Evolutionary conservation across 2,113 vertebrate species (phyloP).

Genomic region (Acanthochromis polyacanthus): DNA sequence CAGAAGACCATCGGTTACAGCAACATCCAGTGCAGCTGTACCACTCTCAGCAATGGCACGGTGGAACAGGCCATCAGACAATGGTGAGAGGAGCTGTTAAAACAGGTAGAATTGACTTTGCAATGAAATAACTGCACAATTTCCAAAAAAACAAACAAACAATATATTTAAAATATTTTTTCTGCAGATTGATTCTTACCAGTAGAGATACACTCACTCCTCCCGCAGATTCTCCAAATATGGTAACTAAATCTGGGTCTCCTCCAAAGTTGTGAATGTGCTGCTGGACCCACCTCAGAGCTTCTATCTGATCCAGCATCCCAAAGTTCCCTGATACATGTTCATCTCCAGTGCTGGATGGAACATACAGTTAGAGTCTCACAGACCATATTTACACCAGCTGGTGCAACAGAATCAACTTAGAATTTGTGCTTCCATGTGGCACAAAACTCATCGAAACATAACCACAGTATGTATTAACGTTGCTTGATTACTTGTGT

Average conservation of each 20-base stretch:
- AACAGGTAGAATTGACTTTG: background rate
- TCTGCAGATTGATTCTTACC: conserved; percentile 73
- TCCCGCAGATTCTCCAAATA: conserved; percentile 92
- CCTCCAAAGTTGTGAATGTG: conserved; percentile 92
- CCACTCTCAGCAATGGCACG: conserved; percentile 90
- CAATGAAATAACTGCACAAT: background rate
- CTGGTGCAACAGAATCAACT: too few relatives aligned
- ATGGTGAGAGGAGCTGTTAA: conserved; percentile 86
- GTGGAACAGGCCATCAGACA: conserved; percentile 86
- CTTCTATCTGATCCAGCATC: conserved; percentile 90
- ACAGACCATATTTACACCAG: background rate
- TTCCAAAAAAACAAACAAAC: too few relatives aligned
- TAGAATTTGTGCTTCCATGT: too few relatives aligned
- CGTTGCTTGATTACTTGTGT: too few relatives aligned
- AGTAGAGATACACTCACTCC: conserved; percentile 87
- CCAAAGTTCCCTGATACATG: conserved; percentile 89
- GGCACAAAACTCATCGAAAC: too few relatives aligned
- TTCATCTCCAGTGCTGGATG: conserved; percentile 88
- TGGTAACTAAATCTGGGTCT: conserved; percentile 87
- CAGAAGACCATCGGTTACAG: conserved; percentile 48
- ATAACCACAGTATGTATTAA: background rate
- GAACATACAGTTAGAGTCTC: conserved; percentile 1
- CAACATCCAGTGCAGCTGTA: conserved; percentile 61
- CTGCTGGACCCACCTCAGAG: conserved; percentile 90
- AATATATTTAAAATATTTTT: background rate